Base-by-base conservation (phyloP, 2,888 invertebrate species). In the Bursaphelenchus okinawaensis region DNA sequence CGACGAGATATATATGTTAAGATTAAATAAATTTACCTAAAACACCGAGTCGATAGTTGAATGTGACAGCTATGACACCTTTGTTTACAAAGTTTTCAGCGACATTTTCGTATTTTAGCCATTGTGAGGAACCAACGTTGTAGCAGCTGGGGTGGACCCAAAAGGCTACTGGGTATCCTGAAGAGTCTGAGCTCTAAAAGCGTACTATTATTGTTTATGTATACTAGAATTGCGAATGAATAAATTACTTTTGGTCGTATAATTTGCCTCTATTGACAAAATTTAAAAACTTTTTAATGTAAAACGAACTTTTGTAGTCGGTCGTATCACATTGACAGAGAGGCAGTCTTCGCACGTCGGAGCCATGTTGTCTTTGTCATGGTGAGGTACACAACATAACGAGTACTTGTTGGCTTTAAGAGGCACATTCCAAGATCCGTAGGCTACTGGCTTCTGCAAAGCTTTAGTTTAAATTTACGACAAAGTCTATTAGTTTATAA, bases 21-120 rank as follows among this genome's bases (percentile, higher is more conserved):
- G n/a, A n/a, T n/a, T n/a, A n/a, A n/a, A n/a, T n/a, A n/a, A 40
- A 40, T n/a, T 2, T 40, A 40, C 40, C 40, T 40, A 40, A 40
- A 12, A 69, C 28, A 0, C 67, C 67, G 4, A 67, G 51, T 0
- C 67, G 54, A 54, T 67, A 67, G 20, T 67, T 56, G 23, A 67
- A 55, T 7, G 67, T 67, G 52, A 67, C 61, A 1, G 68, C 67
- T 19, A 67, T 52, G n/a, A 61, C 28, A 23, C 57, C 67, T 4
- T 50, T 54, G 23, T 59, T 55, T 8, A 61, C 67, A 27, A 68
- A 67, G 50, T 67, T 67, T 0, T 60, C 61, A 19, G 60, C 29
- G 16, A 67, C 22, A 31, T 67, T 60, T 26, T 66, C 31, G 55
- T 68, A 67, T 29, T 51, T 31, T 56, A 54, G 68, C 19, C 28